Evolutionary conservation across 2,797 vertebrate species (phyloP), one percentile per base, ranked within the genome.

Genomic region (Mus caroli): DNA sequence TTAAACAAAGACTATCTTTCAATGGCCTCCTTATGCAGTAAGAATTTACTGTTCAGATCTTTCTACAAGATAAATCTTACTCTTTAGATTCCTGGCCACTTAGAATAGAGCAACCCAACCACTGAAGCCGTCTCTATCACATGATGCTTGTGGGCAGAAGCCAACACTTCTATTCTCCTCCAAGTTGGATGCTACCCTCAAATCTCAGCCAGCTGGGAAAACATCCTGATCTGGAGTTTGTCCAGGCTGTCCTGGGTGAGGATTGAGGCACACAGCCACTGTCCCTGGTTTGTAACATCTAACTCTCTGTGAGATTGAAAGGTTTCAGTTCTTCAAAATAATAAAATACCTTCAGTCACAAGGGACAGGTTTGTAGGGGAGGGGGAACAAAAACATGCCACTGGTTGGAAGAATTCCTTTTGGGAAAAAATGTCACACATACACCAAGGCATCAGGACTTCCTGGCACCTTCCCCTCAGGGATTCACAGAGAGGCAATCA

Each of bases 141-240:
- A 78, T 34, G 92, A 91, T 75, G 71, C 92, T 90, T 40, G 52
- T 19, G 92, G 91, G 94, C 71, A 85, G 89, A 94, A 71, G 77
- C 80, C 96, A 73, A 94, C 71, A 90, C 26, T 71, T 80, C 17
- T 62, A 9, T 56, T n/a, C 19, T 40, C 11, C 5, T 17, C 62
- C 83, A 67, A 46, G 19, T 71, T 60, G 40, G 58, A 20, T 17
- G 73, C 73, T 85, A 15, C 77, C 76, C 76, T 7, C 9, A 96
- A 90, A 92, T 91, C 77, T 80, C 88, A n/a, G 50, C 94, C 95
- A 97, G 96, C 96, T 97, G 96, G 90, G 95, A 96, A 96, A 97
- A 97, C 94, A 96, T 75, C 92, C 89, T 84, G 91, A 73, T 90
- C 78, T 95, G 92, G 92, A 58, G 13, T 54, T 56, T 31, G 15